Conservation (phyloP, 2,888 invertebrate genomes). For the Drosophila mimica region DNA sequence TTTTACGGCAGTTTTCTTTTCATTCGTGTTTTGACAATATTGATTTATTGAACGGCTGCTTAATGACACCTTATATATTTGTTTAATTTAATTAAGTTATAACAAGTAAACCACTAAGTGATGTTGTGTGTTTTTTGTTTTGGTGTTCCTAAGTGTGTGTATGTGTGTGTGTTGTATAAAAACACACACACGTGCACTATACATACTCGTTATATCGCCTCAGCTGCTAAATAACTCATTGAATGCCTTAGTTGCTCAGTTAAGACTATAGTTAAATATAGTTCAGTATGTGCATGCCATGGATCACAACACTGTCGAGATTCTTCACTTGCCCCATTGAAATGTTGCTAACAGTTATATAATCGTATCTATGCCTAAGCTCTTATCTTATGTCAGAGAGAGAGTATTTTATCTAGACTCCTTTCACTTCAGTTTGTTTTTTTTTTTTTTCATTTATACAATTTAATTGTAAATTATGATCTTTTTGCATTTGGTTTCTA, state of each 20-base stretch:
- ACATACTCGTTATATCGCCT: slow-evolving; percentile 36
- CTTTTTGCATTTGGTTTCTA: slow-evolving; percentile 50
- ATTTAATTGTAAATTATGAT: slow-evolving; percentile 74
- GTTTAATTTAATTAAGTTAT: slow-evolving; percentile 48
- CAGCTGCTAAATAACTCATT: slow-evolving; percentile 33
- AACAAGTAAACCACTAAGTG: slow-evolving; percentile 75
- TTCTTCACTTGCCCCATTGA: slow-evolving; percentile 55
- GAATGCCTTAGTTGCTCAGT: slow-evolving; percentile 40
- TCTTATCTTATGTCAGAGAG: slow-evolving; percentile 49
- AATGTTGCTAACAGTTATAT: slow-evolving; percentile 61
- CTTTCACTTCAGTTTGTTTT: slow-evolving; percentile 26
- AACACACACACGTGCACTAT: slow-evolving; percentile 46
- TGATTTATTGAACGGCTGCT: slow-evolving; percentile 38
- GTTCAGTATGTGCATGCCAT: slow-evolving; percentile 72
- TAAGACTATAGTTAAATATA: slow-evolving; percentile 51
- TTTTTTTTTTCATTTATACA: slow-evolving; percentile 58
- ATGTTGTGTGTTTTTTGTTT: slow-evolving; percentile 38
- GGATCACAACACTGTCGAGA: slow-evolving; percentile 85
- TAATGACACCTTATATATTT: slow-evolving; percentile 29
- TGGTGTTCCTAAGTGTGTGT: slow-evolving; percentile 23
- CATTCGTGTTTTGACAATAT: slow-evolving; percentile 29
- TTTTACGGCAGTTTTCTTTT: slow-evolving; percentile 67
- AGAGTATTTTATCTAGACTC: slow-evolving; percentile 18
- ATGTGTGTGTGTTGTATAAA: slow-evolving; percentile 38
- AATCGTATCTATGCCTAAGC: slow-evolving; percentile 45